Evolutionary conservation across 2,113 vertebrate species (phyloP).

Genomic region (Pycnonotus jocosus): DNA sequence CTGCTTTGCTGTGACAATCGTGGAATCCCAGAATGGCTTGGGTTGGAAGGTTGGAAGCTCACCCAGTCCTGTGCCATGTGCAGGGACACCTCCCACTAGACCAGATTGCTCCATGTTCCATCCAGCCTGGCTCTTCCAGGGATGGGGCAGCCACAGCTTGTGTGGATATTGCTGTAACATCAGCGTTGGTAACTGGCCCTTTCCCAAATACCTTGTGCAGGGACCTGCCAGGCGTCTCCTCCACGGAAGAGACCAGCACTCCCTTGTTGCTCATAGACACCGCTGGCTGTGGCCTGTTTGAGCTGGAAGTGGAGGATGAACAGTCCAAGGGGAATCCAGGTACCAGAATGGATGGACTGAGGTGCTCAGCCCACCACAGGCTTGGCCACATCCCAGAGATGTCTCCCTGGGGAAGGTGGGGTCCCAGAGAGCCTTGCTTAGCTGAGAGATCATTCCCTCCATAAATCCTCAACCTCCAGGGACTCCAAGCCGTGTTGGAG

Average conservation of each 20-base stretch:
- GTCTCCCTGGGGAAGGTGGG: background rate
- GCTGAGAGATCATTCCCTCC: background rate
- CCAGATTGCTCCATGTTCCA: background rate
- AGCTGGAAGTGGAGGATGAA: slow-evolving; percentile 84
- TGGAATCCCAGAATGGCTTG: background rate
- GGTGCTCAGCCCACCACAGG: background rate
- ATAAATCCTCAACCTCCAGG: background rate
- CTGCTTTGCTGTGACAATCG: accelerated
- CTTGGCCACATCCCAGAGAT: background rate
- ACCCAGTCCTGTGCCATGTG: accelerated
- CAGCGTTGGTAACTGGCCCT: background rate
- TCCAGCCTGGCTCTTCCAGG: background rate
- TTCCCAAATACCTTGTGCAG: slow-evolving; percentile 58
- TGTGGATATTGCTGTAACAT: background rate
- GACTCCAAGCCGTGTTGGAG: accelerated
- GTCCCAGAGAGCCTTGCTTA: background rate
- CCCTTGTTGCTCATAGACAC: slow-evolving; percentile 91
- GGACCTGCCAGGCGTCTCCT: slow-evolving; percentile 81
- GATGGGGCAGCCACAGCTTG: background rate
- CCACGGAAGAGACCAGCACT: slow-evolving; percentile 80
- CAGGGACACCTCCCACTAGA: background rate
- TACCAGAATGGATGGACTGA: slow-evolving; percentile 8
- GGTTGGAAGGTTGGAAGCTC: background rate
- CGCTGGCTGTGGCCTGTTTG: slow-evolving; percentile 85
- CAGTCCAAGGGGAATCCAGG: slow-evolving; percentile 93